Conservation (phyloP, 2,888 invertebrate species). For the Sesamia inferens region DNA sequence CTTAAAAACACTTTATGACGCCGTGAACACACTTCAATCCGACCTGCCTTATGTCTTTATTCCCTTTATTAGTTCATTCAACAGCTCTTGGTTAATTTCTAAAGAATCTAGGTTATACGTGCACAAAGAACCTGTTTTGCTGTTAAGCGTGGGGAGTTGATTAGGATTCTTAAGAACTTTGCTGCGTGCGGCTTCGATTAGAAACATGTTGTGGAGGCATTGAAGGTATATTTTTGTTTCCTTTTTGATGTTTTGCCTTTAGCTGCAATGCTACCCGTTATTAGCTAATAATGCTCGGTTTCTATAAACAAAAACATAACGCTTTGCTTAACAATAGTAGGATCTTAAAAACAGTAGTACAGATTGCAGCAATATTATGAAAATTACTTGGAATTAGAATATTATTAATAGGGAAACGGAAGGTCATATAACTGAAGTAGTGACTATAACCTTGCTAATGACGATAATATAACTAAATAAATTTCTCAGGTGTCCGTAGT, state of each 20-base stretch:
- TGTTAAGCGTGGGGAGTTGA: slow-evolving; percentile 44
- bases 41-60: slow-evolving; percentile 58
- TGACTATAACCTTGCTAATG: no score
- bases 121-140: slow-evolving; percentile 42
- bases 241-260: slow-evolving; percentile 6
- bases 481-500: no score
- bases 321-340: no score
- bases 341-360: no score
- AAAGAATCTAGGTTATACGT: slow-evolving; percentile 60
- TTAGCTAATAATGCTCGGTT: neutral
- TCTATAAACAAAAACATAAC: no score
- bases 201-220: slow-evolving; percentile 33
- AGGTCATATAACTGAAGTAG: no score
- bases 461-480: no score
- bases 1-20: slow-evolving; percentile 70
- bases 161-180: slow-evolving; percentile 52
- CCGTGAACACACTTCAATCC: slow-evolving; percentile 67
- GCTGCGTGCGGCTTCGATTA: slow-evolving; percentile 46
- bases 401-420: no score
- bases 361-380: no score
- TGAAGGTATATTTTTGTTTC: slow-evolving; percentile 33
- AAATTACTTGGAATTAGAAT: no score
- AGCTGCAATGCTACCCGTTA: neutral
- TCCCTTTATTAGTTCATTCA: slow-evolving; percentile 59
- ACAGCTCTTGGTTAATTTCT: slow-evolving; percentile 55